phyloP scores from a whole-genome alignment of 2,888 invertebrate genomes.

The Euzetes globulus region DNA sequence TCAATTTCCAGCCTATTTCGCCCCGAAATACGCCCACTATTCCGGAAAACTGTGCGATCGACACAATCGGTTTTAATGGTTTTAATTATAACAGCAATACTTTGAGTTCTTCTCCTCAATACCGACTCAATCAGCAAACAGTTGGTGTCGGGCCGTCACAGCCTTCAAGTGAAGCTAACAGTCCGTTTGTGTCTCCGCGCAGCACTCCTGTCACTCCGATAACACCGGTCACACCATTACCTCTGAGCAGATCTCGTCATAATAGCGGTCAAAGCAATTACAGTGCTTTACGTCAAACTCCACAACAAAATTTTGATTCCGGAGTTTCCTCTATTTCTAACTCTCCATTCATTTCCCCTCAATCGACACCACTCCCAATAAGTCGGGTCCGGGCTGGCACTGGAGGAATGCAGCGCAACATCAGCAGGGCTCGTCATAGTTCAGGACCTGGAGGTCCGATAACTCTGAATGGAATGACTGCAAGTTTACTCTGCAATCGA shows the following conservation, averaged over 20 bases:
- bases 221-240: slow-evolving; percentile 35
- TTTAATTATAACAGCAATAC: slow-evolving; percentile 16
- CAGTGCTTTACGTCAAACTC: slow-evolving; percentile 40
- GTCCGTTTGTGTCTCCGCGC: slow-evolving; percentile 74
- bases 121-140: slow-evolving; percentile 32
- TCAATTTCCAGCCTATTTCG: slow-evolving; percentile 78
- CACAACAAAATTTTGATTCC: slow-evolving; percentile 42
- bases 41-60: slow-evolving; percentile 39
- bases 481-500: slow-evolving; percentile 24
- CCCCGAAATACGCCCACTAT: slow-evolving; percentile 52
- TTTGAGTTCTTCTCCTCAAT: slow-evolving; percentile 24
- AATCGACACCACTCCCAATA: slow-evolving; percentile 41
- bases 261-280: slow-evolving; percentile 44
- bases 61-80: slow-evolving; percentile 22
- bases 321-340: slow-evolving; percentile 44
- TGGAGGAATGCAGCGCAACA: slow-evolving; percentile 6
- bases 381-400: slow-evolving; percentile 37
- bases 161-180: slow-evolving; percentile 61
- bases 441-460: slow-evolving; percentile 43
- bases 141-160: slow-evolving; percentile 50
- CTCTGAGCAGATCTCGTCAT: slow-evolving; percentile 44
- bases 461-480: not conserved
- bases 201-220: slow-evolving; percentile 45
- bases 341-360: slow-evolving; percentile 46
- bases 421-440: slow-evolving; percentile 43